Percentiles rank a stretch among this genome's conserved stretches.
Evolutionary conservation across 2,113 vertebrate genomes (phyloP).

Genomic region (Brachionichthys hirsutus): DNA sequence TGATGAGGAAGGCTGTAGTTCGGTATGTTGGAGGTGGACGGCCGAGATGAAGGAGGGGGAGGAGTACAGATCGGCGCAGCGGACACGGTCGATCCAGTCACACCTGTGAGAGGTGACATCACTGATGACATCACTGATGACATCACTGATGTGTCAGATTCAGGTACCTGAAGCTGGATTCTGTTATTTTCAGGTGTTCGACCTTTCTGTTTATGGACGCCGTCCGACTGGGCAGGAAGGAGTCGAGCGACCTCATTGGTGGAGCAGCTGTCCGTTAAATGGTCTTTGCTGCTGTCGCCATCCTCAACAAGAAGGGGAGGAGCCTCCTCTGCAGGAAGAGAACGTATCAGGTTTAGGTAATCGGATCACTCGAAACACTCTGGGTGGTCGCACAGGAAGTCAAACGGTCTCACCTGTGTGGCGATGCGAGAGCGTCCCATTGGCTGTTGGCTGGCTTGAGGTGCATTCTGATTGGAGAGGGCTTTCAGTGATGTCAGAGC

Average conservation of each 20-base stretch:
- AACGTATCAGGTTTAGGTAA: neutral
- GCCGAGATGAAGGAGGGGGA: constrained; percentile 26
- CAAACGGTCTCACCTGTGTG: constrained; percentile 11
- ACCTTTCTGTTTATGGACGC: constrained; percentile 51
- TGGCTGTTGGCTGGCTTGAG: constrained; percentile 25
- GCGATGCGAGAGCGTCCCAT: constrained; percentile 22
- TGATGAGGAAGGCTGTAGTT: constrained; percentile 17
- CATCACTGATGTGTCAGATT: neutral
- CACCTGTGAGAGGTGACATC: constrained; percentile 17
- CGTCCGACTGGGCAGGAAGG: constrained; percentile 35
- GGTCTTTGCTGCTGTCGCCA: constrained; percentile 43
- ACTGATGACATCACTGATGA: constrained; percentile 8
- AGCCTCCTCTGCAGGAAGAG: constrained; percentile 24
- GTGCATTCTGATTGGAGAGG: constrained; percentile 19
- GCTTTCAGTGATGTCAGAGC: constrained; percentile 7
- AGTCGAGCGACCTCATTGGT: constrained; percentile 54
- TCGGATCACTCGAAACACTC: too few species aligned
- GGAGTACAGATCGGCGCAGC: constrained; percentile 32
- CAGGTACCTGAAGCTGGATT: neutral
- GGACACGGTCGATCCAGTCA: constrained; percentile 6
- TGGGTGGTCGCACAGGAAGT: too few species aligned
- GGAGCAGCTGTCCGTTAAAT: constrained; percentile 35
- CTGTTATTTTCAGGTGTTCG: neutral
- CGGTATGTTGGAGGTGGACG: constrained; percentile 30
- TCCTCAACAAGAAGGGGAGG: constrained; percentile 37